Evolutionary conservation across 2,797 vertebrate genomes (phyloP).

Genomic region (Acanthurus leucopareius): DNA sequence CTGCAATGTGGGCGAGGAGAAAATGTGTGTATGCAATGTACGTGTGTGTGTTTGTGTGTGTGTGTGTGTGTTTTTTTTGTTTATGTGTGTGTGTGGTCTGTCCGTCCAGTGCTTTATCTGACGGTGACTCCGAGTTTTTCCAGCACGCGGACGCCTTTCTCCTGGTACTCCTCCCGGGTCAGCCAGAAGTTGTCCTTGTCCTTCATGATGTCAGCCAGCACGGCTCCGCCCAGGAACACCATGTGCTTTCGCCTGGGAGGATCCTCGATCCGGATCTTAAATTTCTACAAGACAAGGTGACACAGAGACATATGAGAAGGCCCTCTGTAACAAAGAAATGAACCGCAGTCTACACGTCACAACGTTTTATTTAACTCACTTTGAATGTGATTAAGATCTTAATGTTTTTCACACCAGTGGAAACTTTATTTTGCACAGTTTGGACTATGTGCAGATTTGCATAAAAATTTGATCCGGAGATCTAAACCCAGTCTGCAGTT

Average conservation of each 20-base stretch:
- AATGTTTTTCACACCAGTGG: neutral
- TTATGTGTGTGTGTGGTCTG: slow-evolving; percentile 40
- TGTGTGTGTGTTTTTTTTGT: slow-evolving; percentile 27
- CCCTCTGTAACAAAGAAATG: neutral
- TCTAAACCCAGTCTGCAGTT: neutral
- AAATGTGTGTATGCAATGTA: slow-evolving; percentile 47
- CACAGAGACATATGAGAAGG: slow-evolving; percentile 12
- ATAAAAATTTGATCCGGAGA: neutral
- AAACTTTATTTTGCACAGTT: neutral
- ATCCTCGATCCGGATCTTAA: slow-evolving; percentile 89
- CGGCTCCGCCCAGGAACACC: slow-evolving; percentile 97
- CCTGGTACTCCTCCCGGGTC: slow-evolving; percentile 97
- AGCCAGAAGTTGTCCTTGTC: slow-evolving; percentile 99
- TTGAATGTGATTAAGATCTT: neutral
- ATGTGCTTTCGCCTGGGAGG: slow-evolving; percentile 96
- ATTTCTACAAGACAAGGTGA: slow-evolving; percentile 80
- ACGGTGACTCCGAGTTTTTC: slow-evolving; percentile 99
- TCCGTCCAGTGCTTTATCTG: slow-evolving; percentile 90
- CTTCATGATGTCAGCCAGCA: slow-evolving; percentile 99
- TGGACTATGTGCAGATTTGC: neutral
- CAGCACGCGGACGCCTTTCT: slow-evolving; percentile 96
- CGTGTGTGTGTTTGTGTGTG: slow-evolving; percentile 16
- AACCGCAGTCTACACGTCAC: neutral
- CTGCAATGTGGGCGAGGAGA: slow-evolving; percentile 62
- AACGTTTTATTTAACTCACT: neutral